Conservation (phyloP, 2,797 vertebrate genomes). For the Urosaurus nigricauda region DNA sequence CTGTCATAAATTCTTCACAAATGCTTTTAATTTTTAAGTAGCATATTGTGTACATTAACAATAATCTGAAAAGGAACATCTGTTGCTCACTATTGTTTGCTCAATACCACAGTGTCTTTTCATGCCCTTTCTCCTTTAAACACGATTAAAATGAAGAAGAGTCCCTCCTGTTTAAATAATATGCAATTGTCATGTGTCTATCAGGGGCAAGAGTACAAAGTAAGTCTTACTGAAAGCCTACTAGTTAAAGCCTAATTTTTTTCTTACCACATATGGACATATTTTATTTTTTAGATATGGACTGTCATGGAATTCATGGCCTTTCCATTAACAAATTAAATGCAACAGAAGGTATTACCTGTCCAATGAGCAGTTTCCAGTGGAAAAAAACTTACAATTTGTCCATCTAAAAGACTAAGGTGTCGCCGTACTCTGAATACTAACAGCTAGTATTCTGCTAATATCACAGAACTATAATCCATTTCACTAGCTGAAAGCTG, state of each 20-base stretch:
- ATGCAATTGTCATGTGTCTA: constrained; percentile 32
- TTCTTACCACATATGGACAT: background rate
- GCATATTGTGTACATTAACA: constrained; percentile 66
- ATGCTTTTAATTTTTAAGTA: constrained; percentile 79
- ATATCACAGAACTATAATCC: background rate
- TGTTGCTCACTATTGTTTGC: constrained; percentile 66
- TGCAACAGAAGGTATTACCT: background rate
- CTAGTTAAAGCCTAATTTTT: constrained; percentile 1
- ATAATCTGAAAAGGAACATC: constrained; percentile 76
- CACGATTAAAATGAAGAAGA: constrained; percentile 51
- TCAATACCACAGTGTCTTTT: constrained; percentile 60
- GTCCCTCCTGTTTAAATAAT: constrained; percentile 63
- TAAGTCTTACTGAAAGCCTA: constrained; percentile 44
- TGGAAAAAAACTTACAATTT: background rate
- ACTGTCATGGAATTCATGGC: background rate
- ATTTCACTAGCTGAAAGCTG: background rate
- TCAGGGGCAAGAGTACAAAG: constrained; percentile 57
- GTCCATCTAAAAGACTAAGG: background rate
- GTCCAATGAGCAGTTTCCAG: background rate
- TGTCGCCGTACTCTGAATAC: background rate
- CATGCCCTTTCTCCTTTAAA: constrained; percentile 67
- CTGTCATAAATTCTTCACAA: constrained; percentile 61
- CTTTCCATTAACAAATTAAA: background rate
- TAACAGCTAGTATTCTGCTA: background rate
- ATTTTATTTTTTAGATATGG: background rate